Conservation (phyloP, 2,113 vertebrate species). For the Mobula birostris region DNA sequence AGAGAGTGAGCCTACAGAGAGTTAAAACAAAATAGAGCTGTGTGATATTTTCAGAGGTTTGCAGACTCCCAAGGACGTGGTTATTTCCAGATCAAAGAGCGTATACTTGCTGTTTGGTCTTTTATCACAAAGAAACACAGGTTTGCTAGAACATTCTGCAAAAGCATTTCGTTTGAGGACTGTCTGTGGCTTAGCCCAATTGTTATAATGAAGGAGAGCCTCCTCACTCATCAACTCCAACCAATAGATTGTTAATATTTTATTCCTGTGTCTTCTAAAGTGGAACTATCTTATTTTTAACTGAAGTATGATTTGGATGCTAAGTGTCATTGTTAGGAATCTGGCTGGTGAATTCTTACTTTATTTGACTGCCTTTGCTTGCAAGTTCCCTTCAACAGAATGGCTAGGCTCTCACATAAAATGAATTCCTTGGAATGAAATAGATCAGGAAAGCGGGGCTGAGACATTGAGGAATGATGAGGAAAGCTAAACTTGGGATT, state of each 20-base stretch:
- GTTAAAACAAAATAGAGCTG: neutral
- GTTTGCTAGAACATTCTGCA: neutral
- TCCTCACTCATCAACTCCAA: neutral
- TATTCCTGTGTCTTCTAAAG: neutral
- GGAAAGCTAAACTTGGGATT: neutral
- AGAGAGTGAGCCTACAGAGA: neutral
- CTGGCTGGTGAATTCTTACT: neutral
- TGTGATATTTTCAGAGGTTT: neutral
- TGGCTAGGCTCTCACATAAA: neutral
- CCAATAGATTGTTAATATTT: neutral
- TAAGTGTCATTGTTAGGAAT: neutral
- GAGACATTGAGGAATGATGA: neutral
- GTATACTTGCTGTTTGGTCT: neutral
- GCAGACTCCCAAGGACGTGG: neutral
- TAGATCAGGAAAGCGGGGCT: neutral
- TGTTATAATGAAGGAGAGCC: neutral
- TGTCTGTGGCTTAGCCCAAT: neutral
- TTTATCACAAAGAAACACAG: neutral
- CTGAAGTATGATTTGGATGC: neutral
- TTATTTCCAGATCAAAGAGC: neutral
- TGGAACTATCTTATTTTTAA: neutral
- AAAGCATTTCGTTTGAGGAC: neutral
- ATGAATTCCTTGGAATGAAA: neutral
- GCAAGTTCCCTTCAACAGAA: neutral
- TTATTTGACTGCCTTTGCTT: neutral